These are phyloP conservation scores for Macrobrachium rosenbergii DNA, from an alignment of 1,140 invertebrate genomes.

Conservation along the genomic window DNA sequence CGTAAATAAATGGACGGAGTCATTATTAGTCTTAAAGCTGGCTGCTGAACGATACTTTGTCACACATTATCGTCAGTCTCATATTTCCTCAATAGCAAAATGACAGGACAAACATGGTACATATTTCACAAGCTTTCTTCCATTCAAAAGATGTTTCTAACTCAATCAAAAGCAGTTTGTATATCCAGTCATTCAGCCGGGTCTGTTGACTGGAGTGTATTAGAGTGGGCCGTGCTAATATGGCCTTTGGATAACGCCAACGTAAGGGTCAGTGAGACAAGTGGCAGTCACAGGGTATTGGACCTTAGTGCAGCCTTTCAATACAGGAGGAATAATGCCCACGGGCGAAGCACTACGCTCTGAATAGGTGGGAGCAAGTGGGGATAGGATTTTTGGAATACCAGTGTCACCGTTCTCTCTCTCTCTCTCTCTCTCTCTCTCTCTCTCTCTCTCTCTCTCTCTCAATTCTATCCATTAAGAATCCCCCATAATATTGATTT, in stretches of 20 bases:
- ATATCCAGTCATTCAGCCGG: conserved; percentile 54
- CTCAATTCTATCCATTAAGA: background rate
- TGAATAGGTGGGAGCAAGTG: conserved; percentile 55
- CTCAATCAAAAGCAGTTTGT: conserved; percentile 60
- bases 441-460: background rate
- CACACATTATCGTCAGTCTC: conserved; percentile 40
- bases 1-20: background rate
- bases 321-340: conserved; percentile 54
- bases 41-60: conserved; percentile 43
- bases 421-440: background rate
- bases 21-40: background rate
- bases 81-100: conserved; percentile 55
- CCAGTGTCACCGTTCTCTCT: conserved; percentile 29
- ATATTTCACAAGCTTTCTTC: conserved; percentile 59
- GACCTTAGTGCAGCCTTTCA: conserved; percentile 49
- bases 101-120: conserved; percentile 55
- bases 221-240: conserved; percentile 14
- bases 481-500: too few species aligned
- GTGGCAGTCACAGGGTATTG: conserved; percentile 34
- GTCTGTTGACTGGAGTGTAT: conserved; percentile 41
- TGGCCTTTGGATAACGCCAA: background rate
- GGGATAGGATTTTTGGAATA: conserved; percentile 44
- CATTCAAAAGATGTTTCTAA: conserved; percentile 57
- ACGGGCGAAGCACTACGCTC: conserved; percentile 32
- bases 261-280: background rate